Base-by-base conservation (phyloP, 2,888 invertebrate species). In the Leptarthrus brevirostris region DNA sequence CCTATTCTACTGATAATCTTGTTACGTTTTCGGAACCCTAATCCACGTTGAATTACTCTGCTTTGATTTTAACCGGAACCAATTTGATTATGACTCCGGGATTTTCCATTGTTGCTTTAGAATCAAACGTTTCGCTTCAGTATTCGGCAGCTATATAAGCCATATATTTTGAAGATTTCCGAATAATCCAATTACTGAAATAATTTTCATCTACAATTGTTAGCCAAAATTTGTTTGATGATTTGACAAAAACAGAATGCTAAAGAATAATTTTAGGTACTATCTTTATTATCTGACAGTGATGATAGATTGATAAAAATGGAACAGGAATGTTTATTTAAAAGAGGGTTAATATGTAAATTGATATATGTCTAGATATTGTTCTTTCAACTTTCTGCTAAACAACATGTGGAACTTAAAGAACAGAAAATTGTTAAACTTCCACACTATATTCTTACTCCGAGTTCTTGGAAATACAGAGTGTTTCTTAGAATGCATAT, bases 31-130 rank as follows among this genome's bases (percentile, higher is more conserved):
- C 52, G 52, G 69, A n/a, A 2, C 36, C 34, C 12, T 30, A 52
- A 34, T 18, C 34, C 20, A 18, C 49, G 69, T 34, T 52, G 69
- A 49, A 71, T 71, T 56, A 56, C 56, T 72, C 26, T 26, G 47
- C 26, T 69, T 72, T 44, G 54, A 58, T 72, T 72, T 47, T 26
- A 36, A 53, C 66, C 74, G 72, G 73, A 74, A 74, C 76, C 58
- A 73, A 76, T 74, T 76, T 66, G 76, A 74, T 76, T 76, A 76
- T 76, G 71, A 76, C 70, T 76, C 61, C 70, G 69, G 49, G 26
- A 64, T 64, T 74, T 70, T 49, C 20, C 16, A 73, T 74, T 75
- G 74, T 74, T 74, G 47, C 73, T 2, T 18, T 22, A 34, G 49
- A 52, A 30, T 18, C 14, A 26, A 14, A 20, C 18, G 16, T 52